Evolutionary conservation across 2,113 vertebrate genomes (phyloP), one percentile per base, ranked within the genome.

Genomic region (Corythaeola cristata): DNA sequence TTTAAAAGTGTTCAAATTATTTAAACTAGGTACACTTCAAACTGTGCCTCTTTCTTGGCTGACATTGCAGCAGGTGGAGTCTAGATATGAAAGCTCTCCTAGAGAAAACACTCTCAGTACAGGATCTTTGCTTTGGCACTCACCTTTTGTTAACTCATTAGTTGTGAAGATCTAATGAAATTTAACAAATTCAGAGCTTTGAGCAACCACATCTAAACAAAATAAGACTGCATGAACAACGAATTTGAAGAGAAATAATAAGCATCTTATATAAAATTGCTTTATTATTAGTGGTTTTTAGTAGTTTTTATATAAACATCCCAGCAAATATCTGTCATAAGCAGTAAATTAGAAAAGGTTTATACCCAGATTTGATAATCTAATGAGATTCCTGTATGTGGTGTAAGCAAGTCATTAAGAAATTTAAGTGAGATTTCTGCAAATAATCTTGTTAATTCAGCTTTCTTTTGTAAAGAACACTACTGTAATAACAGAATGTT

Each of bases 311-410:
- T 14, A 66, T 37, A 77, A 80, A 47, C 9, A 85, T 28, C 12
- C 3, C 49, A 88, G 37, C 28, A 91, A 73, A 7, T 26, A 11
- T 8, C 60, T 66, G 39, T 66, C 26, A 28, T 41, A 71, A 92
- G 63, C 50, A 90, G 8, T 66, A 44, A 63, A 19, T 64, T 60
- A 79, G 15, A 59, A 92, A 77, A 74, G 35, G 56, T 97, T 94
- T 97, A 97, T 97, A 97, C 77, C 96, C 94, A 98, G 88, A 89
- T 98, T 96, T 52, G 98, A 98, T 97, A 98, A 98, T 96, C 98
- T 98, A 90, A 88, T 97, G 87, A 98, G 95, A 62, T 45, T n/a
- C 28, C 32, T 98, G 12, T 97, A 98, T 68, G 97, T 96, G 75
- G 91, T 88, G 59, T 97, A 96, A 86, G 97, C 96, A 92, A 97